Evolutionary conservation across 2,888 invertebrate genomes (phyloP).

Genomic region (Troides aeacus): DNA sequence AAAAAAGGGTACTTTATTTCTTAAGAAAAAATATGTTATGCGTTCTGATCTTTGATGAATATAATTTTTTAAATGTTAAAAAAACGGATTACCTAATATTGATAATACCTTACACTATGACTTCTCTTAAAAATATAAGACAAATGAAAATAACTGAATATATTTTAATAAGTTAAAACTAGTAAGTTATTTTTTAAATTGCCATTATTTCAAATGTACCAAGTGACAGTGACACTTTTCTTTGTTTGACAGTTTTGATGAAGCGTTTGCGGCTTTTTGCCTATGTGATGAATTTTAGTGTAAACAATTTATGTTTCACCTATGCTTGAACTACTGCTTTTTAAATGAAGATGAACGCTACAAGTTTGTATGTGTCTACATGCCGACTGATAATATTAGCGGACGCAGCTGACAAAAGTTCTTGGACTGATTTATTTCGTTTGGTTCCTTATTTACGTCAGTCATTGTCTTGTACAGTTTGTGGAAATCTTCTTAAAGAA

Average conservation of each 20-base stretch:
- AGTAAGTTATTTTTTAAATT: slow-evolving; percentile 2
- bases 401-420: slow-evolving; percentile 84
- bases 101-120: too few relatives aligned
- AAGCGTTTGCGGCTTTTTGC: slow-evolving; percentile 73
- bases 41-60: too few relatives aligned
- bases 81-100: too few relatives aligned
- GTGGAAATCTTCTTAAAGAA: slow-evolving; percentile 89
- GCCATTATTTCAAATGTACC: slow-evolving; percentile 22
- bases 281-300: slow-evolving; percentile 59
- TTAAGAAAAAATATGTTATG: too few relatives aligned
- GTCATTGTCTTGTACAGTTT: slow-evolving; percentile 93
- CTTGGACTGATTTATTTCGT: slow-evolving; percentile 90
- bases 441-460: slow-evolving; percentile 91
- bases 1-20: too few relatives aligned
- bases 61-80: too few relatives aligned
- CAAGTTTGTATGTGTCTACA: slow-evolving; percentile 89
- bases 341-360: slow-evolving; percentile 85
- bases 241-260: slow-evolving; percentile 36
- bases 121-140: too few relatives aligned
- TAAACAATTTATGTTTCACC: slow-evolving; percentile 61
- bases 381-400: slow-evolving; percentile 89
- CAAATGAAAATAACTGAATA: too few relatives aligned
- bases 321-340: slow-evolving; percentile 48
- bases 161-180: too few relatives aligned
- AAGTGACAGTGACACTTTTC: slow-evolving; percentile 21